Conservation (phyloP, 2,113 vertebrate species). For the Triplophysa rosa region DNA sequence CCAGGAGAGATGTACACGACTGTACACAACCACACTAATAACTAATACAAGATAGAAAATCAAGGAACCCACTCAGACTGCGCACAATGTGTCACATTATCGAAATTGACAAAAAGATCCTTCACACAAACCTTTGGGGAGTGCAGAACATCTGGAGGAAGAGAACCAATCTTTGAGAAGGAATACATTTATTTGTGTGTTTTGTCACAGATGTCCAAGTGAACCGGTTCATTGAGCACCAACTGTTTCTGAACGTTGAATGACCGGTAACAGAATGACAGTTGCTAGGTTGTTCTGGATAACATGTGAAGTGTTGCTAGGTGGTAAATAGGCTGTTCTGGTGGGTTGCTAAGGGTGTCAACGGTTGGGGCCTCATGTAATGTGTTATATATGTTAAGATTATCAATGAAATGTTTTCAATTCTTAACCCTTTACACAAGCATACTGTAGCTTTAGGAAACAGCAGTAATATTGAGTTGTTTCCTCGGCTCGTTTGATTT, state of each 20-base stretch:
- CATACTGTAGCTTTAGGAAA: not conserved
- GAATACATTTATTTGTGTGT: too few species aligned
- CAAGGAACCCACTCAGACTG: not conserved
- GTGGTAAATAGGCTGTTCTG: too few species aligned
- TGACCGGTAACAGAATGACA: not conserved
- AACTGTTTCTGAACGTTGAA: not conserved
- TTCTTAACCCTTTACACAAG: too few species aligned
- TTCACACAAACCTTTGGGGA: not conserved
- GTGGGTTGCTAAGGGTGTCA: too few species aligned
- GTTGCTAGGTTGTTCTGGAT: too few species aligned
- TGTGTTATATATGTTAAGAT: too few species aligned
- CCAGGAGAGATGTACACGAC: not conserved
- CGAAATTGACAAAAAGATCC: too few species aligned
- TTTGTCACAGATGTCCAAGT: not conserved
- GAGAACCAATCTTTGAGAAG: too few species aligned
- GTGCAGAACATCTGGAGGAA: not conserved
- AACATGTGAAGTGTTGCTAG: too few species aligned
- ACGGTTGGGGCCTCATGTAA: too few species aligned
- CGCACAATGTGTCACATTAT: too few species aligned
- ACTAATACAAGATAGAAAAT: not conserved
- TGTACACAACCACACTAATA: not conserved
- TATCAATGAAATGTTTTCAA: too few species aligned
- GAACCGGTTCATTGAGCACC: not conserved
- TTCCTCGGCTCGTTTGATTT: conserved; percentile 22
- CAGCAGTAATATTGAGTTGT: not conserved